A percentile compares a stretch with the other conserved stretches of the same genome.
Evolutionary conservation across 2,888 invertebrate species (phyloP).

Genomic region (Torymus tubicola): DNA sequence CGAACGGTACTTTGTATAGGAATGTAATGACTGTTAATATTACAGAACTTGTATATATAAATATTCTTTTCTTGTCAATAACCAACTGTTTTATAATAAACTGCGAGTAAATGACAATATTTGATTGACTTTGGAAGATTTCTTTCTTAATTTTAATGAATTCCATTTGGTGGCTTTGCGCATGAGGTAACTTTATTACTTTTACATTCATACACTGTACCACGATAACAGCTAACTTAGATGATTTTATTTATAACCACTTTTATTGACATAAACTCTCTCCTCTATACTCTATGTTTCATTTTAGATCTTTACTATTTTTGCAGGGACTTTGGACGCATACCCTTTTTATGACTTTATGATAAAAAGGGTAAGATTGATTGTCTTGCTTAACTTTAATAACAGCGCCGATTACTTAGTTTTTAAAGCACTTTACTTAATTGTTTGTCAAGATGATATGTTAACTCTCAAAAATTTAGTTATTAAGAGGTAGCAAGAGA

Average conservation of each 20-base stretch:
- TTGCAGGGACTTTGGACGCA: neutral
- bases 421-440: constrained; percentile 21
- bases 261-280: constrained; percentile 67
- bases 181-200: constrained; percentile 52
- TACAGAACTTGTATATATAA: constrained; percentile 36
- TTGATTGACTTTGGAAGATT: constrained; percentile 56
- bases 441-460: constrained; percentile 19
- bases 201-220: constrained; percentile 58
- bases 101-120: constrained; percentile 49
- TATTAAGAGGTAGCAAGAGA: constrained; percentile 37
- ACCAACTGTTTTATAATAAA: constrained; percentile 48
- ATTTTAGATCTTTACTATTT: constrained; percentile 20
- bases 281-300: constrained; percentile 32
- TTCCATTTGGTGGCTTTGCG: constrained; percentile 35
- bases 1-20: constrained; percentile 55
- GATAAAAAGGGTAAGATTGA: constrained; percentile 14
- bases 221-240: constrained; percentile 61
- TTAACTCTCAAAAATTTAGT: constrained; percentile 8
- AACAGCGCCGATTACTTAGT: constrained; percentile 3
- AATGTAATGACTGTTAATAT: constrained; percentile 53
- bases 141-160: constrained; percentile 43
- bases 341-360: constrained; percentile 8
- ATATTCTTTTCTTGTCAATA: constrained; percentile 36
- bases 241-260: constrained; percentile 64
- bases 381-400: constrained; percentile 44